These are phyloP conservation scores for Umimayanthus kanabou DNA, from an alignment of 92 coral and sea anemone species.

Conservation along the genomic window DNA sequence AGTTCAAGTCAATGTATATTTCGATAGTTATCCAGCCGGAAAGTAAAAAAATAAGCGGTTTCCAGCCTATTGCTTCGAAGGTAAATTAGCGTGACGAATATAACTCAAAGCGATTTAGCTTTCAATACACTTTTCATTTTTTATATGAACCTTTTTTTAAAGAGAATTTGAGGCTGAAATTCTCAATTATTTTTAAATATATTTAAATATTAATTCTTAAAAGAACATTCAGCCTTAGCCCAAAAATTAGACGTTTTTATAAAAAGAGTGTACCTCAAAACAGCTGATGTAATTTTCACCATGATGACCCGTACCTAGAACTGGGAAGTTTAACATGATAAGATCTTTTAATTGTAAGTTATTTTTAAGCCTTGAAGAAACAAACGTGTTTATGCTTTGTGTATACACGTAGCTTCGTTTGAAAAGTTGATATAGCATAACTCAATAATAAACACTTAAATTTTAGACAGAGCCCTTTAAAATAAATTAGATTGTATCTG, in stretches of 20 bases:
- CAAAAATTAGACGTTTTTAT: no score
- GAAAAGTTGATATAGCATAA: background rate
- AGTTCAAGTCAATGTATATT: background rate
- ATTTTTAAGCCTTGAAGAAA: background rate
- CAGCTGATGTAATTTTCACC: background rate
- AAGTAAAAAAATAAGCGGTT: no score
- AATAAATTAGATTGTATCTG: background rate
- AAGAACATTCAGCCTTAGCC: no score
- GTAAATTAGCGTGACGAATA: no score
- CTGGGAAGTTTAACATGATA: background rate
- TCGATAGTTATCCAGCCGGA: background rate
- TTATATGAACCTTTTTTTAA: no score
- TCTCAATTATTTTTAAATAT: no score
- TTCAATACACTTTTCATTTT: no score
- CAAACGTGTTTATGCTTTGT: background rate
- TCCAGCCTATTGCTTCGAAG: background rate
- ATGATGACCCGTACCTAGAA: background rate
- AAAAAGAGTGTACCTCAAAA: no score
- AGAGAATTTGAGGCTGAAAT: no score
- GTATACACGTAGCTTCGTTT: background rate
- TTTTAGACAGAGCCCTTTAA: background rate
- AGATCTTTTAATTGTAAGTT: background rate
- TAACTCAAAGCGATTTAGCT: background rate
- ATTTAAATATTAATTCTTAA: no score
- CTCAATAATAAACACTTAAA: background rate